These are phyloP conservation scores for Xiphophorus maculatus DNA, from an alignment of 2,113 vertebrate species.

Conservation along the genomic window DNA sequence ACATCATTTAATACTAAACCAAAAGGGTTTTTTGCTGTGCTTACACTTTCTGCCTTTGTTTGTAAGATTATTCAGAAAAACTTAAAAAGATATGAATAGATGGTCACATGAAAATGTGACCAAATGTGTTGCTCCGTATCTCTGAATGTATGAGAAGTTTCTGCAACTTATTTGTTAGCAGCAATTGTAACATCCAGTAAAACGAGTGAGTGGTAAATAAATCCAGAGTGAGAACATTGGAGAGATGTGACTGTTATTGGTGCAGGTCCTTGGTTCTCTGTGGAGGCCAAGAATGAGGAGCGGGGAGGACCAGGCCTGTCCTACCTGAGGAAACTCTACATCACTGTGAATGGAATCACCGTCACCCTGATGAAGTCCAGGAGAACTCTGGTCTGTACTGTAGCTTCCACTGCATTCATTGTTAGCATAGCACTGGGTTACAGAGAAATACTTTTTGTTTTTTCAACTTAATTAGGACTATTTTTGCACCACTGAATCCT, in stretches of 20 bases:
- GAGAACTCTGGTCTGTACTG: slow-evolving; percentile 76
- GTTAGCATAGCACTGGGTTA: no score
- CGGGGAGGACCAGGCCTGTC: slow-evolving; percentile 73
- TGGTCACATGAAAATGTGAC: no score
- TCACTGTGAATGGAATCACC: slow-evolving; percentile 74
- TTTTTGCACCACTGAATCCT: no score
- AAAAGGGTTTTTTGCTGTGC: no score
- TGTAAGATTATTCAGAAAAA: no score
- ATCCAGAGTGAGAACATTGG: no score
- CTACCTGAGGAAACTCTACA: slow-evolving; percentile 78
- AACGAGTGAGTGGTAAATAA: neutral
- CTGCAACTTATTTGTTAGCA: neutral
- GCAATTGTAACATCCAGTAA: neutral
- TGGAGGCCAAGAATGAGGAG: slow-evolving; percentile 83
- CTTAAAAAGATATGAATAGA: no score
- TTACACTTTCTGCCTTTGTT: no score
- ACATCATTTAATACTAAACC: no score
- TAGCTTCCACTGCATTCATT: neutral
- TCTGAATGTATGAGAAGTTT: neutral
- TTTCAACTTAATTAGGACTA: no score
- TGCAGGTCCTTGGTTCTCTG: slow-evolving; percentile 83
- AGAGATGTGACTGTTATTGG: neutral
- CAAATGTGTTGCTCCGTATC: no score
- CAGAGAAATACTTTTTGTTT: no score
- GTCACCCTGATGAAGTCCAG: slow-evolving; percentile 81